These are phyloP conservation scores for Vanessa cardui DNA, from an alignment of 2,888 invertebrate genomes.

Conservation along the genomic window DNA sequence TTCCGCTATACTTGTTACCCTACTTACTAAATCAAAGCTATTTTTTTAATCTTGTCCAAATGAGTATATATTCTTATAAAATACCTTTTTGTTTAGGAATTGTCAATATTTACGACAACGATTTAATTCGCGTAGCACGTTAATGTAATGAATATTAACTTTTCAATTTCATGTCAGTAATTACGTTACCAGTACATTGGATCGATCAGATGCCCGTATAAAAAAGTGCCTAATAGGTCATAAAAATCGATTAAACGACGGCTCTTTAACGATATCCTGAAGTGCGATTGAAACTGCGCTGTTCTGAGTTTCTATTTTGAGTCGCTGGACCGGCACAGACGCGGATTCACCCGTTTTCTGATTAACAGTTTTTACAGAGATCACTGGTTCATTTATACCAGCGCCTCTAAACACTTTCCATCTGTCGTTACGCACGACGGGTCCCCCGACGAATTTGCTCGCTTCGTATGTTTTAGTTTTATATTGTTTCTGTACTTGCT, in stretches of 20 bases:
- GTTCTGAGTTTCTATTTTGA: conserved; percentile 67
- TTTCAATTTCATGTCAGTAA: conserved; percentile 46
- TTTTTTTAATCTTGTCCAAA: no score
- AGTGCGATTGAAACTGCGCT: conserved; percentile 54
- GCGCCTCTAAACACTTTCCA: conserved; percentile 53
- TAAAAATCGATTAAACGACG: conserved; percentile 57
- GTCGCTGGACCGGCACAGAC: conserved; percentile 59
- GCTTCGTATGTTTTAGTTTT: conserved; percentile 46
- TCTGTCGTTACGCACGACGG: conserved; percentile 54
- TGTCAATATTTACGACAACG: conserved; percentile 9
- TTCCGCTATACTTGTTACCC: background rate
- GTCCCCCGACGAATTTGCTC: conserved; percentile 46
- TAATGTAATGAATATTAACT: conserved; percentile 47
- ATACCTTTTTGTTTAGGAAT: background rate
- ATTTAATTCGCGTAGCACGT: conserved; percentile 6
- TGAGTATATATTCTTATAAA: background rate
- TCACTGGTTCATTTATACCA: conserved; percentile 55
- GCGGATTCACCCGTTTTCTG: conserved; percentile 52
- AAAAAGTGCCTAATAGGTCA: conserved; percentile 61
- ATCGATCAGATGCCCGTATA: conserved; percentile 50
- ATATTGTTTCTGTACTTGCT: conserved; percentile 40
- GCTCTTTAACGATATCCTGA: conserved; percentile 62
- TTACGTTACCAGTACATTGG: conserved; percentile 32
- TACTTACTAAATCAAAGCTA: background rate
- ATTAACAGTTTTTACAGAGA: conserved; percentile 69